phyloP scores from a whole-genome alignment of 2,113 vertebrate genomes.

The Ceuthmochares aereus region DNA sequence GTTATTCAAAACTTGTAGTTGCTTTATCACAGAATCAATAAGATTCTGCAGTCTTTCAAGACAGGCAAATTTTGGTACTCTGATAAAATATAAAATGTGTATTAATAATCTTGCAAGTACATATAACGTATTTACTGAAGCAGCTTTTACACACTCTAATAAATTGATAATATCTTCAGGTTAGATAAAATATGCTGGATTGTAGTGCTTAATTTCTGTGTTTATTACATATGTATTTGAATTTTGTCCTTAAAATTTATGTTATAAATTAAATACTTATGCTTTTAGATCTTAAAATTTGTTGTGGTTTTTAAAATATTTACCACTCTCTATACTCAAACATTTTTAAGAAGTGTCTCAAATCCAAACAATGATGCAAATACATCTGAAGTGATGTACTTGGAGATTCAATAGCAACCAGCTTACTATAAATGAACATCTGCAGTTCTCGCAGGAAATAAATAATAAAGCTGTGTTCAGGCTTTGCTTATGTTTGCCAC shows the following conservation, averaged over 20 bases:
- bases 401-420: not conserved
- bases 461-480: not conserved
- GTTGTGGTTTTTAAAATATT: not conserved
- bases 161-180: not conserved
- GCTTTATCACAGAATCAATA: conserved; percentile 69
- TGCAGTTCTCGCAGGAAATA: not conserved
- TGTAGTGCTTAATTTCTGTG: not conserved
- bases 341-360: not conserved
- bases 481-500: not conserved
- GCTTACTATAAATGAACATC: not conserved
- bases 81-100: not conserved
- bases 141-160: not conserved
- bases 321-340: not conserved
- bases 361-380: not conserved
- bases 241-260: not conserved
- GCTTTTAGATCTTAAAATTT: not conserved
- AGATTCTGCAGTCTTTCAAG: not conserved
- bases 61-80: not conserved
- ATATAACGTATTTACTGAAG: not conserved
- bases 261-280: not conserved
- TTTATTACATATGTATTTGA: not conserved
- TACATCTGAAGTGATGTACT: not conserved
- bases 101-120: not conserved
- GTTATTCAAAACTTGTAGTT: conserved; percentile 35
- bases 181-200: not conserved